These are phyloP conservation scores for Gnathonemus longibarbis DNA, from an alignment of 2,113 vertebrate genomes.

Conservation along the genomic window DNA sequence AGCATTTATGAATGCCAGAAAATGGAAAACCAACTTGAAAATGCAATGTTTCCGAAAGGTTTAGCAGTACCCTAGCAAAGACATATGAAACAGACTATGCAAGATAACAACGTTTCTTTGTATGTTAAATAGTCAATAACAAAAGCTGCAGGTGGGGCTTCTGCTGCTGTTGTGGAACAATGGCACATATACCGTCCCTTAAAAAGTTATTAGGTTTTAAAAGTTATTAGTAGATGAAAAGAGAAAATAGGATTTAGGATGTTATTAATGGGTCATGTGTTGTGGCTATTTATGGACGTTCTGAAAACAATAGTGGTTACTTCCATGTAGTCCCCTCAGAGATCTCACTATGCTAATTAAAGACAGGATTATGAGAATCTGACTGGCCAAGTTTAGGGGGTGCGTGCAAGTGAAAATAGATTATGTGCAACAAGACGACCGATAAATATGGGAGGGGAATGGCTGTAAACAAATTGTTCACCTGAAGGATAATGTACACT, in stretches of 20 bases:
- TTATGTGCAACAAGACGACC: neutral
- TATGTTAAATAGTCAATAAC: neutral
- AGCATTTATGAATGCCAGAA: neutral
- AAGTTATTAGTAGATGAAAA: neutral
- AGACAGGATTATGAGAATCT: neutral
- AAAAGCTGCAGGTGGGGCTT: neutral
- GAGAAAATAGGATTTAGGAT: slow-evolving; percentile 14
- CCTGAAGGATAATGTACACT: neutral
- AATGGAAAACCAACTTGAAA: neutral
- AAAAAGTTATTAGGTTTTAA: neutral
- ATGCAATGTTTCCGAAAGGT: neutral
- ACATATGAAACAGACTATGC: neutral
- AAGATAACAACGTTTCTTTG: neutral
- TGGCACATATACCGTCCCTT: neutral
- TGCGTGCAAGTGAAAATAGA: neutral
- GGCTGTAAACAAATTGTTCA: neutral
- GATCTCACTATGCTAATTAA: slow-evolving; percentile 6
- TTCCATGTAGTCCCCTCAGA: neutral
- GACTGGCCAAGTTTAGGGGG: neutral
- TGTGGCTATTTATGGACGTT: slow-evolving; percentile 13
- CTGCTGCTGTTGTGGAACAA: neutral
- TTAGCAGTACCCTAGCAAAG: neutral
- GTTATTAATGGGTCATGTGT: slow-evolving; percentile 17
- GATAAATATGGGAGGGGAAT: neutral
- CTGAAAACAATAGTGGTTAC: slow-evolving; percentile 14